These are phyloP conservation scores for Python bivittatus DNA, from an alignment of 2,113 vertebrate genomes.

Conservation along the genomic window DNA sequence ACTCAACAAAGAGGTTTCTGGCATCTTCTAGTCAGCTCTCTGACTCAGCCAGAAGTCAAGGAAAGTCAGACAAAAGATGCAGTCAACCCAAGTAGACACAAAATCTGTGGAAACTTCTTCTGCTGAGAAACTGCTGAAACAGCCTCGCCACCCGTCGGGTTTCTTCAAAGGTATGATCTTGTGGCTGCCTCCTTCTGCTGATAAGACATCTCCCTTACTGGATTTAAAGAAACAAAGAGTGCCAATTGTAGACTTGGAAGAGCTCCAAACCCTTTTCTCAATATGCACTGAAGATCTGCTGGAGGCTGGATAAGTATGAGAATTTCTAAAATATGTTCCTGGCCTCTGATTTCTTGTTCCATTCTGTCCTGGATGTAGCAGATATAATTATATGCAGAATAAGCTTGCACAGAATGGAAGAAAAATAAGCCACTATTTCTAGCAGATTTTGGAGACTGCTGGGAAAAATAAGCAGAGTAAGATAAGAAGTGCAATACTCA, in stretches of 20 bases:
- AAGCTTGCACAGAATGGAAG: not conserved
- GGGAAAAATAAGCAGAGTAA: too few relatives aligned
- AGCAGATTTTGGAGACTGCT: not conserved
- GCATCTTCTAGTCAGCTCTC: constrained; percentile 49
- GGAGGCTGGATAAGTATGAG: not conserved
- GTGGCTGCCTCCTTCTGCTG: not conserved
- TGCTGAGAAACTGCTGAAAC: constrained; percentile 17
- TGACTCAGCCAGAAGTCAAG: constrained; percentile 51
- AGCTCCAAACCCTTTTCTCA: constrained; percentile 7
- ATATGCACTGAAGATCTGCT: not conserved
- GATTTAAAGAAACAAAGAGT: accelerated
- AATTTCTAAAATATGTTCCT: not conserved
- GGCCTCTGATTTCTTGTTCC: constrained; percentile 40
- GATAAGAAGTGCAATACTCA: not conserved
- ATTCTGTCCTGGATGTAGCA: constrained; percentile 4
- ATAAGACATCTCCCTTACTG: not conserved
- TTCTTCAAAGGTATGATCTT: not conserved
- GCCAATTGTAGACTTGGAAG: not conserved
- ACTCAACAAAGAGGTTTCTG: constrained; percentile 11
- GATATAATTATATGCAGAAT: not conserved
- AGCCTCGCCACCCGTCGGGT: not conserved
- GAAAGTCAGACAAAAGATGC: not conserved
- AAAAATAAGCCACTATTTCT: not conserved
- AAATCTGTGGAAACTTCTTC: not conserved
- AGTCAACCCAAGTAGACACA: not conserved